Conservation (phyloP, 2,888 invertebrate genomes). For the Linnaemya tessellans region DNA sequence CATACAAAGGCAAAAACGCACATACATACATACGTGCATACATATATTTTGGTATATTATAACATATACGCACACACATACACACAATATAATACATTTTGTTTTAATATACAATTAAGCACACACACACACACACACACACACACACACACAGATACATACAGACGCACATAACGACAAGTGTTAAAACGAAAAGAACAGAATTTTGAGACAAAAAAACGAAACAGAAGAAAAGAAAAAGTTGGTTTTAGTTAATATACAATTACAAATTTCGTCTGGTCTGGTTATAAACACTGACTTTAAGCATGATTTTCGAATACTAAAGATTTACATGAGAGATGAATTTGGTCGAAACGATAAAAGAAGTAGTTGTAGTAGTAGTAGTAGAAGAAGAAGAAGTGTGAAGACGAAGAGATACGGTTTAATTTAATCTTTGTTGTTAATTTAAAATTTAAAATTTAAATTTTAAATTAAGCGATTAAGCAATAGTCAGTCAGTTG, state of each 20-base stretch:
- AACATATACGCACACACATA: background rate
- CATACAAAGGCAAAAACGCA: constrained; percentile 39
- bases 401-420: constrained; percentile 24
- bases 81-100: constrained; percentile 7
- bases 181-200: constrained; percentile 54
- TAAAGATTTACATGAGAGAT: constrained; percentile 35
- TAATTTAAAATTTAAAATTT: no score
- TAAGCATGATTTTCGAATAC: constrained; percentile 63
- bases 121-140: background rate
- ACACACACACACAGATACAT: constrained; percentile 26
- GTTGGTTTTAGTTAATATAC: constrained; percentile 56
- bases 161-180: constrained; percentile 41
- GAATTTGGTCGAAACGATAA: constrained; percentile 25
- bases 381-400: constrained; percentile 12
- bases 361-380: constrained; percentile 1
- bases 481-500: background rate
- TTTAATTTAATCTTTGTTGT: constrained; percentile 16
- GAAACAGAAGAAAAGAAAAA: constrained; percentile 48
- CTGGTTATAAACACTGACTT: constrained; percentile 68
- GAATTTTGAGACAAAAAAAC: constrained; percentile 59
- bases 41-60: no score
- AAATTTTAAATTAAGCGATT: background rate
- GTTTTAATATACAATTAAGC: no score
- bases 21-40: constrained; percentile 29
- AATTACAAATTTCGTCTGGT: constrained; percentile 45